Percentiles rank a stretch among this genome's conserved stretches.
Evolutionary conservation across 2,888 invertebrate species (phyloP).

Genomic region (Torymus auratus): DNA sequence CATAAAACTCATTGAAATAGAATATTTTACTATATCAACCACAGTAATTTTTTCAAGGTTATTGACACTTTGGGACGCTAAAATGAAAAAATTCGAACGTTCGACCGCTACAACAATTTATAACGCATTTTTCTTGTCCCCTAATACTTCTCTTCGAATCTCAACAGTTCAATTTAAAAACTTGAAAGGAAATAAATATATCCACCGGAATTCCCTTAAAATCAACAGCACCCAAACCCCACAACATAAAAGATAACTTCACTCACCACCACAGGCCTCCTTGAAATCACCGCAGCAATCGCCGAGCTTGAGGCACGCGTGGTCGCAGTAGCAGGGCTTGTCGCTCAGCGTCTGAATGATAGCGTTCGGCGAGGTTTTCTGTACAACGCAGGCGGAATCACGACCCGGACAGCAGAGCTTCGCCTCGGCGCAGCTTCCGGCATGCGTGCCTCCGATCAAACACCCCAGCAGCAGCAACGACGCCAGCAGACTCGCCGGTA

Average conservation of each 20-base stretch:
- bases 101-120: too few relatives aligned
- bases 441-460: conserved; percentile 63
- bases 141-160: too few relatives aligned
- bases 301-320: conserved; percentile 91
- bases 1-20: too few relatives aligned
- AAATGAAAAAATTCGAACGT: too few relatives aligned
- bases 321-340: conserved; percentile 95
- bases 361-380: conserved; percentile 89
- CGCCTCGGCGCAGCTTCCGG: conserved; percentile 88
- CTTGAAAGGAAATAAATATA: too few relatives aligned
- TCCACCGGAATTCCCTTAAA: too few relatives aligned
- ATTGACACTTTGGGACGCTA: too few relatives aligned
- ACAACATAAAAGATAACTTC: neutral
- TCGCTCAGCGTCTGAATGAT: conserved; percentile 90
- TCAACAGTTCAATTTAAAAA: too few relatives aligned
- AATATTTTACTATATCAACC: too few relatives aligned
- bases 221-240: too few relatives aligned
- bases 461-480: neutral
- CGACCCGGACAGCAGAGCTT: conserved; percentile 92
- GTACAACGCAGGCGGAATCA: conserved; percentile 94
- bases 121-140: too few relatives aligned
- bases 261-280: conserved; percentile 89
- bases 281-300: conserved; percentile 94
- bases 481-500: neutral
- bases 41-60: too few relatives aligned